Percentiles rank a stretch among this genome's conserved stretches.
Conservation (phyloP, 2,797 vertebrate genomes). For the Sarcoramphus papa region DNA sequence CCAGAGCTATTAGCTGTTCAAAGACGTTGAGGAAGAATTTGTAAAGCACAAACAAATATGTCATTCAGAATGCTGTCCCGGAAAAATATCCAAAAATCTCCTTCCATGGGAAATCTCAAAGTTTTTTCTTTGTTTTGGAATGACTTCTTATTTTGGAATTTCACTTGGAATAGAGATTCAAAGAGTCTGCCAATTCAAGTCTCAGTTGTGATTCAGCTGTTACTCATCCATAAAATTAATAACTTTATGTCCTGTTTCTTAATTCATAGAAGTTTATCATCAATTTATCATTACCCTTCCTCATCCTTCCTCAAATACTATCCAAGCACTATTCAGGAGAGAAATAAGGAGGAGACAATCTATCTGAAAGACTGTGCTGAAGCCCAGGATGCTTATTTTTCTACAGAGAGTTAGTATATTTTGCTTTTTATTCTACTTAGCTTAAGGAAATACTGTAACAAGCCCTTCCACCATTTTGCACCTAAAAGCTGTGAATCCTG, state of each 20-base stretch:
- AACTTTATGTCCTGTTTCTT: background rate
- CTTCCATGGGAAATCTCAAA: background rate
- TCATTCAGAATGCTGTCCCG: background rate
- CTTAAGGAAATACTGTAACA: background rate
- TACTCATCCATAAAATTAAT: background rate
- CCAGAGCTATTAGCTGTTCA: background rate
- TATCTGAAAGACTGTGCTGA: background rate
- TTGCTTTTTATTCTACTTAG: background rate
- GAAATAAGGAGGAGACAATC: background rate
- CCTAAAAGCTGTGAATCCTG: background rate
- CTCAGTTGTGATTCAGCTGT: conserved; percentile 15
- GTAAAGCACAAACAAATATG: background rate
- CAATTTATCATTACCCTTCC: background rate
- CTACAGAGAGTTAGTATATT: background rate
- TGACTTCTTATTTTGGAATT: conserved; percentile 36
- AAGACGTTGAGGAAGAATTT: background rate
- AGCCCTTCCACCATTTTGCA: background rate
- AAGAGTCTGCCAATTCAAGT: conserved; percentile 2
- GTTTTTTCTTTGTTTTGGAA: background rate
- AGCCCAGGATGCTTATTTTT: background rate
- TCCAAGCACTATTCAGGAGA: background rate
- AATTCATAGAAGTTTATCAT: background rate
- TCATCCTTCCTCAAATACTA: background rate
- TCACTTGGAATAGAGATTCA: conserved; percentile 12
- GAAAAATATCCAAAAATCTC: background rate